A percentile compares a stretch with the other conserved stretches of the same genome.
phyloP scores from a whole-genome alignment of 2,797 vertebrate genomes.

The Microchirus variegatus region DNA sequence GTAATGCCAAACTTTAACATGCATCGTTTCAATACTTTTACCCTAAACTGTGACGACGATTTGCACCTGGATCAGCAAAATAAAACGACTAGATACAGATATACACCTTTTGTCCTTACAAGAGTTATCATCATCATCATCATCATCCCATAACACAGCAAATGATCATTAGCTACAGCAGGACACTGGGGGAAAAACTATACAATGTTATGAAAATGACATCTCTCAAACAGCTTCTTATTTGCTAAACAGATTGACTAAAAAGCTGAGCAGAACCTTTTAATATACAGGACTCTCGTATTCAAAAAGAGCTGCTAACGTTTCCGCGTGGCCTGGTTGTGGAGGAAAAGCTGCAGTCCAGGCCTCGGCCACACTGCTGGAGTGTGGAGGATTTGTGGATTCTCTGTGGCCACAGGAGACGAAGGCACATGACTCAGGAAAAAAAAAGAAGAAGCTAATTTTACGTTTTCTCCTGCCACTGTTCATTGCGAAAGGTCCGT shows the following conservation, averaged over 20 bases:
- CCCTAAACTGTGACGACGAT: too few species aligned
- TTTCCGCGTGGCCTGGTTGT: slow-evolving; percentile 1
- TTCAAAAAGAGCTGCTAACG: slow-evolving; percentile 27
- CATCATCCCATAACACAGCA: too few species aligned
- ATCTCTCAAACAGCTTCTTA: slow-evolving; percentile 10
- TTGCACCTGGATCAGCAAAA: too few species aligned
- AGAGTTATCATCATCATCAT: too few species aligned
- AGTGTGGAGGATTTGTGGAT: too few species aligned
- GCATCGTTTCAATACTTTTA: too few species aligned
- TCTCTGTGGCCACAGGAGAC: slow-evolving; percentile 20
- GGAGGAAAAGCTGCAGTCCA: slow-evolving; percentile 6
- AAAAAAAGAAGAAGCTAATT: not conserved
- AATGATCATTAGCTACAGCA: not conserved
- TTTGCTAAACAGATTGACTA: slow-evolving; percentile 21
- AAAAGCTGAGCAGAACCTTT: slow-evolving; percentile 30
- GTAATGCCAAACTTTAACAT: too few species aligned
- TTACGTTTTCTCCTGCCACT: slow-evolving; percentile 5
- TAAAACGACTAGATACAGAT: too few species aligned
- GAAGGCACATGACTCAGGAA: slow-evolving; percentile 6
- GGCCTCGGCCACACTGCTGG: too few species aligned
- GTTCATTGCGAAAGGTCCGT: not conserved
- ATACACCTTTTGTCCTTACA: too few species aligned
- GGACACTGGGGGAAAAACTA: slow-evolving; percentile 24
- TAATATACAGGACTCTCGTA: slow-evolving; percentile 26
- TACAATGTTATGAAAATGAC: slow-evolving; percentile 18